These are phyloP conservation scores for Drosophila picticornis DNA, from an alignment of 2,888 invertebrate species.

Conservation along the genomic window DNA sequence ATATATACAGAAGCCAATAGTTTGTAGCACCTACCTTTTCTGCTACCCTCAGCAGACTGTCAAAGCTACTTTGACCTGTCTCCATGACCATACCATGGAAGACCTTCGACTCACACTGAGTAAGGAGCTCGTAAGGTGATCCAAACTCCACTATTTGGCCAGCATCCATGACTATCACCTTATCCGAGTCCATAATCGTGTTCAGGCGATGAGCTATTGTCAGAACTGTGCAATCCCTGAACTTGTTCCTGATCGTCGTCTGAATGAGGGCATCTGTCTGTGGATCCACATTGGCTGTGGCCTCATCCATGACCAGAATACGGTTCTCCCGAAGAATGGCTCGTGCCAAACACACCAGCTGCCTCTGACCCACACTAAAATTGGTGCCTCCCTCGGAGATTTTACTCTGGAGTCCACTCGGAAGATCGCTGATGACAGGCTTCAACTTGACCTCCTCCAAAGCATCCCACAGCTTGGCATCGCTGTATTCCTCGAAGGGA, in stretches of 20 bases:
- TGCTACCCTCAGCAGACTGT: slow-evolving; percentile 88
- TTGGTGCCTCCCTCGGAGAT: slow-evolving; percentile 92
- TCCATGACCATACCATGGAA: slow-evolving; percentile 88
- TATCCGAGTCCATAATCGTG: slow-evolving; percentile 89
- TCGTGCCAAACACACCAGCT: slow-evolving; percentile 94
- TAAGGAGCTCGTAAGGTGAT: slow-evolving; percentile 87
- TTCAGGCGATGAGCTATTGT: slow-evolving; percentile 96
- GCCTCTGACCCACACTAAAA: slow-evolving; percentile 96
- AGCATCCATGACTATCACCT: slow-evolving; percentile 89
- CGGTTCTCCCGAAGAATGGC: slow-evolving; percentile 94
- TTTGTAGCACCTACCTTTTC: slow-evolving; percentile 83
- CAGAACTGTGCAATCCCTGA: slow-evolving; percentile 92
- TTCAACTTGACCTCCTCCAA: slow-evolving; percentile 91
- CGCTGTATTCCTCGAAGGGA: slow-evolving; percentile 93
- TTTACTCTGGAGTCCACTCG: slow-evolving; percentile 89
- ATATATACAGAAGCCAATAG: too few relatives aligned
- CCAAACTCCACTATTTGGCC: slow-evolving; percentile 90
- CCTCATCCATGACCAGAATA: slow-evolving; percentile 95
- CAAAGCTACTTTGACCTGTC: slow-evolving; percentile 88
- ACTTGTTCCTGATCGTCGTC: slow-evolving; percentile 91
- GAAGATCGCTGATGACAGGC: slow-evolving; percentile 88
- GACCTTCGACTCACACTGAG: slow-evolving; percentile 84
- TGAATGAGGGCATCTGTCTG: slow-evolving; percentile 94
- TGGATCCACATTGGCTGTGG: slow-evolving; percentile 96
- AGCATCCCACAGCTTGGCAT: slow-evolving; percentile 93